These are phyloP conservation scores for Sepioteuthis lessoniana DNA, from an alignment of 2,888 invertebrate species.

Conservation along the genomic window DNA sequence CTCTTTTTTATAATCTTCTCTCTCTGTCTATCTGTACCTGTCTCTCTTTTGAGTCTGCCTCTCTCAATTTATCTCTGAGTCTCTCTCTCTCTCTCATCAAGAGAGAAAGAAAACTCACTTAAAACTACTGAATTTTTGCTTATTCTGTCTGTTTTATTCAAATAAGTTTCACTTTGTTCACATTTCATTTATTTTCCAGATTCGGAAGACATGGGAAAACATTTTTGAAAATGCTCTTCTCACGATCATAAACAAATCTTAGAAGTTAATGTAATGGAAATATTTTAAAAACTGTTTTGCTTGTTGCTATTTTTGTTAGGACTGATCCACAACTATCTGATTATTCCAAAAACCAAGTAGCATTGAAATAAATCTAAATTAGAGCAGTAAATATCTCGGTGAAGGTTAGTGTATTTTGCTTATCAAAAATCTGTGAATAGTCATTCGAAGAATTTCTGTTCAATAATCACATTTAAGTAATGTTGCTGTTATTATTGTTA, in stretches of 20 bases:
- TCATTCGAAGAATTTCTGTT: not conserved
- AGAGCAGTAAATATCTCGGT: not conserved
- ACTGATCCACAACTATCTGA: too few species aligned
- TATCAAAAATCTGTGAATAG: not conserved
- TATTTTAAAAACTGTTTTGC: not conserved
- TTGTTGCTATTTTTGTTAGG: not conserved
- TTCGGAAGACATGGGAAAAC: not conserved
- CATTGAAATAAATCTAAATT: not conserved
- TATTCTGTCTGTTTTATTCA: not conserved
- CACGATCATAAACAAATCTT: not conserved
- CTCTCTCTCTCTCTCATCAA: not conserved
- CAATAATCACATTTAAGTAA: not conserved
- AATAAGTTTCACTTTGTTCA: not conserved
- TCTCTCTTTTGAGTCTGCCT: not conserved
- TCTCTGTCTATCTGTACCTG: too few species aligned
- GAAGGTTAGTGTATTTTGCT: not conserved
- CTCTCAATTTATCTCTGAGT: not conserved
- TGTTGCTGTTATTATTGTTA: not conserved
- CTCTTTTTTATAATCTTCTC: too few species aligned
- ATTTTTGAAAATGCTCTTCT: not conserved
- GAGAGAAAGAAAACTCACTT: too few species aligned
- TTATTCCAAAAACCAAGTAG: too few species aligned
- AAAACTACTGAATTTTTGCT: not conserved
- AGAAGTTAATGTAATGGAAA: not conserved
- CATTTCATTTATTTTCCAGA: not conserved